Percentiles rank a stretch among this genome's conserved stretches.
These are phyloP conservation scores for Lytechinus variegatus DNA, from an alignment of 35 echinoderm and acorn worm genomes.

Conservation along the genomic window DNA sequence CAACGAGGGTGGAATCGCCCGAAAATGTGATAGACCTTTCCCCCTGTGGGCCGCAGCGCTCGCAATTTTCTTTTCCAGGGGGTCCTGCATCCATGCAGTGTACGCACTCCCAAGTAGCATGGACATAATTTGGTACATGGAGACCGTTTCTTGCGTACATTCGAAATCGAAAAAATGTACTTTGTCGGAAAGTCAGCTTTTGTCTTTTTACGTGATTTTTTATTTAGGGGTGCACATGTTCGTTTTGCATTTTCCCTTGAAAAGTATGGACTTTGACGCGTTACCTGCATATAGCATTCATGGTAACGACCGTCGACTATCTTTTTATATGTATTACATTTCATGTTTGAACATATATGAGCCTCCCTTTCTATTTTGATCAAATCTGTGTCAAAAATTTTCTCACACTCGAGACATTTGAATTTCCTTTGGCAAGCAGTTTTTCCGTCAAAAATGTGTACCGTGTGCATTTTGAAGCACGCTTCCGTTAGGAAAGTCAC, in stretches of 20 bases:
- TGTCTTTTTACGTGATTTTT: neutral
- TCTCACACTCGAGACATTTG: neutral
- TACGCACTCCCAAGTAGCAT: neutral
- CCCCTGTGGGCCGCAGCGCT: too few relatives aligned
- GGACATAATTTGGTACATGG: slow-evolving; percentile 53
- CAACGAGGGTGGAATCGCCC: slow-evolving; percentile 1
- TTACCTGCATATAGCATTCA: neutral
- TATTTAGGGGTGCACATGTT: neutral
- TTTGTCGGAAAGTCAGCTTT: slow-evolving; percentile 8
- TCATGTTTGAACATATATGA: neutral
- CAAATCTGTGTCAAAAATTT: neutral
- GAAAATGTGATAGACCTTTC: slow-evolving; percentile 48
- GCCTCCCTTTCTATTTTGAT: neutral
- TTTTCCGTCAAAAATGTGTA: neutral
- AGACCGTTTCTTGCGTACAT: slow-evolving; percentile 50
- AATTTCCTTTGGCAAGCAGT: neutral
- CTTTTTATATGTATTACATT: neutral
- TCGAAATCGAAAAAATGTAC: slow-evolving; percentile 56
- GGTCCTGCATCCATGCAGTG: neutral
- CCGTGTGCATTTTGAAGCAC: neutral
- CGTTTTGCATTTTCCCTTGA: neutral
- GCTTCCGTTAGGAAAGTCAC: neutral
- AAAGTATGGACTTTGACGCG: neutral
- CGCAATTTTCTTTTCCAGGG: neutral
- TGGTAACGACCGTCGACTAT: neutral